Evolutionary conservation across 2,888 invertebrate genomes (phyloP).

Genomic region (Drosophila acutilabella): DNA sequence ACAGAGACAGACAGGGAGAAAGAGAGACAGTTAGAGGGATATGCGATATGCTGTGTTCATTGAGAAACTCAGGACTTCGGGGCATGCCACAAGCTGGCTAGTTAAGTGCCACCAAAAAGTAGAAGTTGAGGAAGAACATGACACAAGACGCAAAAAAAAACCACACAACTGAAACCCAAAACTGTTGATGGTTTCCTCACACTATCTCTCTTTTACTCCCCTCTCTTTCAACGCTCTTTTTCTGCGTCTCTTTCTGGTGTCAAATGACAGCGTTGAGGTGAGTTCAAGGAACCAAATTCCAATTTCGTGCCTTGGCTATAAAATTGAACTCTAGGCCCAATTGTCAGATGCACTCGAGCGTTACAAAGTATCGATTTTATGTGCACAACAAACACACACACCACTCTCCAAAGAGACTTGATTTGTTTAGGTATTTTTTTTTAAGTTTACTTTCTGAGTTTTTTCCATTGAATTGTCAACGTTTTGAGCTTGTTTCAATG

Average conservation of each 20-base stretch:
- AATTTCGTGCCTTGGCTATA: constrained; percentile 43
- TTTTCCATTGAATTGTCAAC: constrained; percentile 40
- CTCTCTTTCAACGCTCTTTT: neutral
- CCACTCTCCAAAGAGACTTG: constrained; percentile 22
- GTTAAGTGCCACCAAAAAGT: constrained; percentile 42
- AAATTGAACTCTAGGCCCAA: constrained; percentile 38
- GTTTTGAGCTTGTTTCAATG: constrained; percentile 46
- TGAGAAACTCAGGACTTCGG: constrained; percentile 30
- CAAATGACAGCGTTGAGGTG: constrained; percentile 63
- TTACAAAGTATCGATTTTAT: constrained; percentile 61
- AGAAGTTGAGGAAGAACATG: constrained; percentile 6
- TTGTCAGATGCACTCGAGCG: constrained; percentile 41
- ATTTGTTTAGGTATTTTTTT: constrained; percentile 56
- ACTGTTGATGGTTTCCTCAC: constrained; percentile 35
- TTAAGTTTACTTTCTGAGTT: constrained; percentile 9
- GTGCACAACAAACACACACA: constrained; percentile 40
- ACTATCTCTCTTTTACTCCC: constrained; percentile 41
- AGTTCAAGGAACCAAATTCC: constrained; percentile 51
- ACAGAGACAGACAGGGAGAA: constrained; percentile 3
- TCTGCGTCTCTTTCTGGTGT: constrained; percentile 49
- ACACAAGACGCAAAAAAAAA: constrained; percentile 17
- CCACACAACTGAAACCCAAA: constrained; percentile 59
- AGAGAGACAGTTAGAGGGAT: constrained; percentile 28
- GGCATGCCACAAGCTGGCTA: constrained; percentile 40
- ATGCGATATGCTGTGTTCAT: constrained; percentile 25